Conservation (phyloP, 2,113 vertebrate species). For the Nyctereutes procyonoides region DNA sequence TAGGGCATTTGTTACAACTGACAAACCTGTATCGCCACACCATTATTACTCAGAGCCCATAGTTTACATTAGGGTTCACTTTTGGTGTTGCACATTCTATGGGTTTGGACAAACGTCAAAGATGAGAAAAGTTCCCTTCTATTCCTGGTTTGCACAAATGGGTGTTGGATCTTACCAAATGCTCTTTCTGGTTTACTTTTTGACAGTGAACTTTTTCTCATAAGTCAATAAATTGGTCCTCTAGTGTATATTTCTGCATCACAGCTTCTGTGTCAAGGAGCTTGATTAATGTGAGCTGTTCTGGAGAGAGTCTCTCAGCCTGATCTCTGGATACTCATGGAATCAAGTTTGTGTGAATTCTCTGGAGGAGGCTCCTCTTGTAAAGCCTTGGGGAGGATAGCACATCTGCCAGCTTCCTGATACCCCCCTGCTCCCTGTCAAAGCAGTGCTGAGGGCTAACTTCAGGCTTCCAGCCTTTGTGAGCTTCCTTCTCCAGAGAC, state of each 20-base stretch:
- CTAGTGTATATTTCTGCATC: not conserved
- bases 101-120: not conserved
- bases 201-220: not conserved
- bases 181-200: not conserved
- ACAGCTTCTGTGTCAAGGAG: not conserved
- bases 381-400: not conserved
- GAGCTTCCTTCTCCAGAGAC: not conserved
- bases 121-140: not conserved
- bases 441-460: not conserved
- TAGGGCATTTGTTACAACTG: not conserved
- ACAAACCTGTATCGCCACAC: not conserved
- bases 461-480: not conserved
- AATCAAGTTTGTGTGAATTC: not conserved
- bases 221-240: not conserved
- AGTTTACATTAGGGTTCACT: not conserved
- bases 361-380: not conserved
- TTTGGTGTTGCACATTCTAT: fast-evolving
- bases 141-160: not conserved
- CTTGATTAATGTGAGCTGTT: not conserved
- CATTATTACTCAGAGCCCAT: not conserved
- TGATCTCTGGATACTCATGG: not conserved
- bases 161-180: not conserved
- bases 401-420: fast-evolving
- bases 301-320: not conserved
- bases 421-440: not conserved